phyloP scores from a whole-genome alignment of 2,888 invertebrate species.

The Eupithecia inturbata region DNA sequence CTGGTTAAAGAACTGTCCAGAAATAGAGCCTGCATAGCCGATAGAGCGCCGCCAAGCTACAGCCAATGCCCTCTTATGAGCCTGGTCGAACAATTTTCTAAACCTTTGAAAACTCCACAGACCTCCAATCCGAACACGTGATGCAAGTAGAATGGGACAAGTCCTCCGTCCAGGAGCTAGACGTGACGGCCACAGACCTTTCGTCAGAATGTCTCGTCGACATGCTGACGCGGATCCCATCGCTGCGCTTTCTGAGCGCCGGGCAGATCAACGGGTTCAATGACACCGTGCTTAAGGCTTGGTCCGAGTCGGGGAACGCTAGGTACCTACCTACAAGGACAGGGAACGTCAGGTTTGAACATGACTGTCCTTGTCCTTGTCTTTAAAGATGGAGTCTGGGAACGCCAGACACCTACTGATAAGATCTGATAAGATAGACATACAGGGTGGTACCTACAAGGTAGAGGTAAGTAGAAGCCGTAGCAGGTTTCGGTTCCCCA shows the following conservation, averaged over 20 bases:
- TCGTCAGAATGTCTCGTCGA: slow-evolving; percentile 96
- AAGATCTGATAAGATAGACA: too few relatives aligned
- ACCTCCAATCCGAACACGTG: slow-evolving; percentile 94
- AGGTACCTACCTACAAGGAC: slow-evolving; percentile 62
- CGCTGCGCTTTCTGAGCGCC: slow-evolving; percentile 94
- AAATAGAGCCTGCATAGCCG: neutral
- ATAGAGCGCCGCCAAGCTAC: too few relatives aligned
- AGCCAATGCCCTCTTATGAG: too few relatives aligned
- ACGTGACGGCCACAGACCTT: slow-evolving; percentile 98
- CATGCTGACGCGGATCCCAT: slow-evolving; percentile 94
- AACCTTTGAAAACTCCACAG: slow-evolving; percentile 72
- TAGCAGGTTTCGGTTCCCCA: too few relatives aligned
- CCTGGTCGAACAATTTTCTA: too few relatives aligned
- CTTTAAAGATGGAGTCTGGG: too few relatives aligned
- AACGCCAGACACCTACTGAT: too few relatives aligned
- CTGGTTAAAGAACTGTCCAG: neutral
- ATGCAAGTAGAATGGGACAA: slow-evolving; percentile 99
- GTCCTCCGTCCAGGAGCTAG: slow-evolving; percentile 95
- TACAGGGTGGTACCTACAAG: too few relatives aligned
- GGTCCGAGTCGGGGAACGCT: slow-evolving; percentile 93
- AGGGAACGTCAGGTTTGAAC: neutral
- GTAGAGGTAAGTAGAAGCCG: too few relatives aligned
- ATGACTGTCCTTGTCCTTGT: too few relatives aligned
- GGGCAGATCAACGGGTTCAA: slow-evolving; percentile 99
- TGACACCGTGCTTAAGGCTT: slow-evolving; percentile 95